Conservation (phyloP, 2,797 vertebrate species). For the Luscinia megarhynchos region DNA sequence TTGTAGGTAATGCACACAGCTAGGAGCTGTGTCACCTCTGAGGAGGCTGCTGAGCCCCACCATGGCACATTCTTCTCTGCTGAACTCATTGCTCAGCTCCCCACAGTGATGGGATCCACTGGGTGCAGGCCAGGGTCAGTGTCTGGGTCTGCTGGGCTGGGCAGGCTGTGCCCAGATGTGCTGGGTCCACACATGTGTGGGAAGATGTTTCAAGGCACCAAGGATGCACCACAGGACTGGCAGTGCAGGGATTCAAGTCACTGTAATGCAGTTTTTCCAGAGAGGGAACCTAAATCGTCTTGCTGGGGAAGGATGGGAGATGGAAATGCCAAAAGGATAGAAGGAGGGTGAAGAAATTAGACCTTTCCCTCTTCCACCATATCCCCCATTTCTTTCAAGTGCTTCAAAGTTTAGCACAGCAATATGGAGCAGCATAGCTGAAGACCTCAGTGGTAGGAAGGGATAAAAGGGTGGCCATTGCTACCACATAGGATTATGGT, state of each 20-base stretch:
- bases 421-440: neutral
- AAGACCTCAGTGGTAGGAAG: neutral
- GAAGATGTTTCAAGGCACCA: neutral
- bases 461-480: neutral
- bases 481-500: neutral
- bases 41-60: neutral
- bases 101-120: accelerated
- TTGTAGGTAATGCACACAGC: neutral
- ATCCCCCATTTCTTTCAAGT: neutral
- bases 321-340: neutral
- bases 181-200: neutral
- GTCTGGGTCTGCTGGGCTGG: neutral
- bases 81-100: neutral
- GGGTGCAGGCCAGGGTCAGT: neutral
- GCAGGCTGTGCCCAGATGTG: neutral
- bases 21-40: neutral
- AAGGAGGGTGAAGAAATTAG: neutral
- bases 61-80: accelerated
- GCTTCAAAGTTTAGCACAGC: neutral
- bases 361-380: neutral
- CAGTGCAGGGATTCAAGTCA: neutral
- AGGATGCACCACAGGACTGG: neutral
- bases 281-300: accelerated
- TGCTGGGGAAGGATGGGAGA: neutral
- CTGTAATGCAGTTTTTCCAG: neutral